Conservation (phyloP, 2,113 vertebrate species). For the Petaurus breviceps region DNA sequence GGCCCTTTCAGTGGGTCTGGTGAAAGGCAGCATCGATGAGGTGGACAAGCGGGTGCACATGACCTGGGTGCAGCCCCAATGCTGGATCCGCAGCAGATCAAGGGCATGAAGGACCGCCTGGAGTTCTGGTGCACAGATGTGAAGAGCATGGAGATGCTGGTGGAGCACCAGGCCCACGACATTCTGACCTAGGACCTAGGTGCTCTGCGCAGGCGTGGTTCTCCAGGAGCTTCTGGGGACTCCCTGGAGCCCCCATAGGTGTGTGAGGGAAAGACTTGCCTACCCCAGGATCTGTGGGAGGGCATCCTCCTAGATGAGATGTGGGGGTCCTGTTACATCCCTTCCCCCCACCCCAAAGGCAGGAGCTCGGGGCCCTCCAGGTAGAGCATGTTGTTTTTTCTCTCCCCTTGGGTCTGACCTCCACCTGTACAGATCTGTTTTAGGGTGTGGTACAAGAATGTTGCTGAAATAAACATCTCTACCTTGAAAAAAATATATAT, state of each 20-base stretch:
- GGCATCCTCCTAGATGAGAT: no score
- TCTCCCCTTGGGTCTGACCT: background rate
- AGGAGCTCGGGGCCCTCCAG: background rate
- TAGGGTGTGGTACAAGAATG: conserved; percentile 33
- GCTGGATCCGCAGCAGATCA: conserved; percentile 96
- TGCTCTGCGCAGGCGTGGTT: background rate
- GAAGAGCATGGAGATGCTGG: conserved; percentile 97
- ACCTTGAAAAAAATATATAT: conserved; percentile 30
- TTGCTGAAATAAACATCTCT: conserved; percentile 81
- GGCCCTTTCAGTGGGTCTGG: conserved; percentile 94
- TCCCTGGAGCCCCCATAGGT: no score
- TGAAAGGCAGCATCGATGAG: conserved; percentile 97
- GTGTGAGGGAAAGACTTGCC: background rate
- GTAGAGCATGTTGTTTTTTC: background rate
- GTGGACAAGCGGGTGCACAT: conserved; percentile 97
- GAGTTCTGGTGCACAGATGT: conserved; percentile 97
- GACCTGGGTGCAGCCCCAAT: conserved; percentile 98
- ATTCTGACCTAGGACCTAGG: conserved; percentile 89
- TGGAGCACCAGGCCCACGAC: conserved; percentile 98
- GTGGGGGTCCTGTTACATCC: no score
- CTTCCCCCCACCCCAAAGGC: conserved; percentile 30
- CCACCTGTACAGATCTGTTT: background rate
- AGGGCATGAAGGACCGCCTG: conserved; percentile 97
- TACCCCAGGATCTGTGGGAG: background rate
- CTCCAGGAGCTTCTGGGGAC: no score